Percentiles rank a stretch among this genome's conserved stretches.
phyloP scores from a whole-genome alignment of 2,888 invertebrate species.

The Plebejus anna region DNA sequence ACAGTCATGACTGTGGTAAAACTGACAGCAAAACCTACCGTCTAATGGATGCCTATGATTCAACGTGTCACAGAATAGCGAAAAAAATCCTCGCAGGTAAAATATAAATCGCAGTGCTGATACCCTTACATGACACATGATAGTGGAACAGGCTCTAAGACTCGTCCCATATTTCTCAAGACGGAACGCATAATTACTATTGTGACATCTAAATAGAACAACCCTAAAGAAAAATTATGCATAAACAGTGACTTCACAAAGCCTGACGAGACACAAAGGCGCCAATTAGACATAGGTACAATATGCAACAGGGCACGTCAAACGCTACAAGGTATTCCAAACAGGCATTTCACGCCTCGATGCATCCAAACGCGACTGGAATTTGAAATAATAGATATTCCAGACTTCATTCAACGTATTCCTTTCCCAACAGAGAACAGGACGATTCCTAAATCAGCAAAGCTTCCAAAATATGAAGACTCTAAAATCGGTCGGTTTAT shows the following conservation, averaged over 20 bases:
- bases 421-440: background rate
- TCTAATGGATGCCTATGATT: too few species aligned
- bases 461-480: background rate
- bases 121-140: too few species aligned
- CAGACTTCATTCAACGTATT: background rate
- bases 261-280: conserved; percentile 17
- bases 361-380: background rate
- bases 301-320: conserved; percentile 27
- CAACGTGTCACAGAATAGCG: too few species aligned
- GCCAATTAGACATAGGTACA: conserved; percentile 28
- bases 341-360: background rate
- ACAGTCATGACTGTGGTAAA: too few species aligned
- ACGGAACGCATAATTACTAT: background rate
- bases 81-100: too few species aligned
- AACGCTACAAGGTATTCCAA: background rate
- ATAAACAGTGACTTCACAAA: conserved; percentile 2
- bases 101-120: too few species aligned
- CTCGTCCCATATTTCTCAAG: background rate
- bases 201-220: background rate
- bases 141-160: too few species aligned
- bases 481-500: too few species aligned
- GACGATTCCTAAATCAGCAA: background rate
- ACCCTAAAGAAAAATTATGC: conserved; percentile 3
- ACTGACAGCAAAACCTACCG: too few species aligned
- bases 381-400: background rate